A percentile compares a stretch with the other conserved stretches of the same genome.
phyloP scores from a whole-genome alignment of 1,140 invertebrate genomes.

The Sitophilus oryzae region DNA sequence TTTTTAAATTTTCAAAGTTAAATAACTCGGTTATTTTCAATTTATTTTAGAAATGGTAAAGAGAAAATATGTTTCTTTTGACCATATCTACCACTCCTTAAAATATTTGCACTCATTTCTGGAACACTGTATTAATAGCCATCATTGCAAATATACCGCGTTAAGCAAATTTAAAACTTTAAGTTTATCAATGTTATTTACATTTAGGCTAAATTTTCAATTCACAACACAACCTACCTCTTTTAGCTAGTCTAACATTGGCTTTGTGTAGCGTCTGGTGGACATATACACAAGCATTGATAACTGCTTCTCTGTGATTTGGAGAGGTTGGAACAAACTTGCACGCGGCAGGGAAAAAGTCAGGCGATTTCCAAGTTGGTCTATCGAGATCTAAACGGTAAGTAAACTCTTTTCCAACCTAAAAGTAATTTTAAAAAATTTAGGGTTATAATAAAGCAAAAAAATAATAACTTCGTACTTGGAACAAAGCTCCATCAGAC shows the following conservation, averaged over 20 bases:
- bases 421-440: conserved; percentile 7
- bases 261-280: conserved; percentile 95
- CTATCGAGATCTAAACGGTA: conserved; percentile 76
- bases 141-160: too few relatives aligned
- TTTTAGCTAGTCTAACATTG: conserved; percentile 80
- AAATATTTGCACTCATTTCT: too few relatives aligned
- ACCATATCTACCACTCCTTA: too few relatives aligned
- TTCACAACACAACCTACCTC: conserved; percentile 62
- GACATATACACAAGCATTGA: conserved; percentile 97
- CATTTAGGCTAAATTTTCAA: too few relatives aligned
- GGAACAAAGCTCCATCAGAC: conserved; percentile 95
- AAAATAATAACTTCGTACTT: conserved; percentile 52
- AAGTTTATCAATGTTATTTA: too few relatives aligned
- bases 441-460: neutral
- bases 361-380: conserved; percentile 75
- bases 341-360: conserved; percentile 83
- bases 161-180: too few relatives aligned
- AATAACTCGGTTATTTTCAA: too few relatives aligned
- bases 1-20: too few relatives aligned
- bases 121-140: too few relatives aligned
- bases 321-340: conserved; percentile 68
- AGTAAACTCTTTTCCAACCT: conserved; percentile 85
- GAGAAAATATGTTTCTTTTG: neutral
- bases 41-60: neutral
- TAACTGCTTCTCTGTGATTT: conserved; percentile 86